Evolutionary conservation across 2,113 vertebrate genomes (phyloP).

Genomic region (Cynopterus brachyotis): DNA sequence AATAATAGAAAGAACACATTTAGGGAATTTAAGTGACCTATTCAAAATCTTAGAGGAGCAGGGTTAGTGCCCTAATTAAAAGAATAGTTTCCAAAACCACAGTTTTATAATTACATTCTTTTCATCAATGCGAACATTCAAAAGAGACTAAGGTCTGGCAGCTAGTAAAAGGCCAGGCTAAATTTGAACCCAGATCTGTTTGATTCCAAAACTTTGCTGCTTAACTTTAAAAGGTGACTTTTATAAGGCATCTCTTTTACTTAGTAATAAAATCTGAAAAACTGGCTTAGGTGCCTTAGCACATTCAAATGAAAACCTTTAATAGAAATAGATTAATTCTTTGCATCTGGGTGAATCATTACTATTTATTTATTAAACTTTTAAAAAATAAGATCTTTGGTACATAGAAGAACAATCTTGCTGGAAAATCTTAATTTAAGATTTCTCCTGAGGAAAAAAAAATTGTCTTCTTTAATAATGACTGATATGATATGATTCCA

Average conservation of each 20-base stretch:
- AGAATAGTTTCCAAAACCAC: neutral
- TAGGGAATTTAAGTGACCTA: neutral
- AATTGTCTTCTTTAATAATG: neutral
- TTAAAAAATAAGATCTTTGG: neutral
- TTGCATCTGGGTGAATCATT: neutral
- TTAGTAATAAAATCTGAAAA: neutral
- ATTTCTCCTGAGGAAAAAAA: neutral
- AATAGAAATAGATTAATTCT: neutral
- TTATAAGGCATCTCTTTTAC: neutral
- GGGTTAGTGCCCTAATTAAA: neutral
- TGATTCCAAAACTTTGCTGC: neutral
- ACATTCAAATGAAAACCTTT: neutral
- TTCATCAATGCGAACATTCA: neutral
- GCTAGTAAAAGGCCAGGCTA: neutral
- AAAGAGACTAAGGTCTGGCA: neutral
- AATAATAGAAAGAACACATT: neutral
- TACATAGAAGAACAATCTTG: neutral
- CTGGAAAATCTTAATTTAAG: neutral
- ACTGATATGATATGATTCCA: neutral
- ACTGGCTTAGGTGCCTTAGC: neutral
- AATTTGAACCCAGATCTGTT: neutral
- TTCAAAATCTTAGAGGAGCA: neutral
- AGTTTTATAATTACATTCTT: neutral
- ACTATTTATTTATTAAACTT: neutral
- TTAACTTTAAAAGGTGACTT: neutral